A percentile compares a stretch with the other conserved stretches of the same genome.
These are phyloP conservation scores for Arion vulgaris DNA, from an alignment of 1,140 invertebrate species.

Conservation along the genomic window DNA sequence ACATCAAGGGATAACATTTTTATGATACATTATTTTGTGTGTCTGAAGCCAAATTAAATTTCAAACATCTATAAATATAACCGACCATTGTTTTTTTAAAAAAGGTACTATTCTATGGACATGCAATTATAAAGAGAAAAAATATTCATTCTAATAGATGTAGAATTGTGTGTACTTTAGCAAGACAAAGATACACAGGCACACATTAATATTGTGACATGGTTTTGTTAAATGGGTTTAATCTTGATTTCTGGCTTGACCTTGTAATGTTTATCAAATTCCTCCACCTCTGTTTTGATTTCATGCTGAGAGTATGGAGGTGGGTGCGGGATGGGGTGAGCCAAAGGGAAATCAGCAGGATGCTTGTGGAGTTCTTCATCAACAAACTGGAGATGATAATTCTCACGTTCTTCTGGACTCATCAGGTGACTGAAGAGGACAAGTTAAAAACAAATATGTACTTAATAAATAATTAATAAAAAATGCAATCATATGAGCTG, in stretches of 20 bases:
- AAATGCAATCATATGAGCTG: too few species aligned
- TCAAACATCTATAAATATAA: too few species aligned
- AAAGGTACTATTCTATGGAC: too few species aligned
- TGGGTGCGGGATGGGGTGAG: constrained; percentile 33
- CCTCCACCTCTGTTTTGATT: constrained; percentile 48
- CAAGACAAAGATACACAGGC: too few species aligned
- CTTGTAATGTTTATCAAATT: constrained; percentile 49
- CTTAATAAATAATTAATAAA: too few species aligned
- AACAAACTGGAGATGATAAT: constrained; percentile 51
- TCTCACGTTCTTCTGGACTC: constrained; percentile 42
- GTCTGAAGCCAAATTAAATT: too few species aligned
- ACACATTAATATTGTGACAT: background rate
- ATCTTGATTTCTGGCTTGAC: constrained; percentile 42
- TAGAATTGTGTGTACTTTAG: too few species aligned
- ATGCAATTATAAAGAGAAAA: too few species aligned
- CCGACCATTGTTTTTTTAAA: too few species aligned
- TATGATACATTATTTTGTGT: too few species aligned
- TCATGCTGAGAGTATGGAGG: constrained; percentile 39
- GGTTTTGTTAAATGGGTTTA: constrained; percentile 23
- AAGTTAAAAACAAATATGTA: background rate
- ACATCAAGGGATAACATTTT: too few species aligned
- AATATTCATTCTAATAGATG: too few species aligned
- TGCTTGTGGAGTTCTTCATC: constrained; percentile 51
- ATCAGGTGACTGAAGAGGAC: constrained; percentile 48
- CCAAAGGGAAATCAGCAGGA: constrained; percentile 48